Percentiles rank a stretch among this genome's conserved stretches.
These are phyloP conservation scores for Scelioninae gen. 1 DNA, from an alignment of 2,888 invertebrate genomes.

Conservation along the genomic window DNA sequence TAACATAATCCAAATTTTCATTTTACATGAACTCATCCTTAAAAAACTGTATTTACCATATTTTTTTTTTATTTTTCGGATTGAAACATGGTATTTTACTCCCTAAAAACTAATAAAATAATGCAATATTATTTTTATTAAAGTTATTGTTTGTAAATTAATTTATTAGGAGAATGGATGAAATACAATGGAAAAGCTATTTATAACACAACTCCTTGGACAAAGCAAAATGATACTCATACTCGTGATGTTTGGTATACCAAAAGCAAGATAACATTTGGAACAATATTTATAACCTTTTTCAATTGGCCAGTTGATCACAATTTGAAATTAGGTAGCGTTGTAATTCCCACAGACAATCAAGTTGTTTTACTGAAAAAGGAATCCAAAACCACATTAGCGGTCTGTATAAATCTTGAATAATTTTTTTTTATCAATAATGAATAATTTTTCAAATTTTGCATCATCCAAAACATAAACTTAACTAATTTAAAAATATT, in stretches of 20 bases:
- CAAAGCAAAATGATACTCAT: constrained; percentile 91
- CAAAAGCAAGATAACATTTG: constrained; percentile 19
- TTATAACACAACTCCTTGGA: constrained; percentile 91
- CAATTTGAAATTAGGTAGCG: constrained; percentile 21
- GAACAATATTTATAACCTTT: constrained; percentile 87
- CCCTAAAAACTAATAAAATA: too few species aligned
- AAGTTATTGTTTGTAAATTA: not conserved
- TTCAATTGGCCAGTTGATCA: constrained; percentile 87
- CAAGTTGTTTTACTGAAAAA: constrained; percentile 42
- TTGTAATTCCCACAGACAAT: constrained; percentile 13
- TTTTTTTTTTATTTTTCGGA: too few species aligned
- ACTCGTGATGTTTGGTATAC: constrained; percentile 90
- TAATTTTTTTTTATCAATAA: not conserved
- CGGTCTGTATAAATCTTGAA: constrained; percentile 9
- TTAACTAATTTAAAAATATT: not conserved
- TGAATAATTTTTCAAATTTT: too few species aligned
- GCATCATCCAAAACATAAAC: not conserved
- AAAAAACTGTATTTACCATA: too few species aligned
- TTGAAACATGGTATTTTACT: too few species aligned
- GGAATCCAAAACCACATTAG: not conserved
- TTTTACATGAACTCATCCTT: too few species aligned
- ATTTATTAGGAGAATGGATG: constrained; percentile 87
- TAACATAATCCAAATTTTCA: too few species aligned
- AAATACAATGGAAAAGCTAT: constrained; percentile 94
- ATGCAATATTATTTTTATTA: not conserved